These are phyloP conservation scores for Bucorvus abyssinicus DNA, from an alignment of 2,797 vertebrate species.

Conservation along the genomic window DNA sequence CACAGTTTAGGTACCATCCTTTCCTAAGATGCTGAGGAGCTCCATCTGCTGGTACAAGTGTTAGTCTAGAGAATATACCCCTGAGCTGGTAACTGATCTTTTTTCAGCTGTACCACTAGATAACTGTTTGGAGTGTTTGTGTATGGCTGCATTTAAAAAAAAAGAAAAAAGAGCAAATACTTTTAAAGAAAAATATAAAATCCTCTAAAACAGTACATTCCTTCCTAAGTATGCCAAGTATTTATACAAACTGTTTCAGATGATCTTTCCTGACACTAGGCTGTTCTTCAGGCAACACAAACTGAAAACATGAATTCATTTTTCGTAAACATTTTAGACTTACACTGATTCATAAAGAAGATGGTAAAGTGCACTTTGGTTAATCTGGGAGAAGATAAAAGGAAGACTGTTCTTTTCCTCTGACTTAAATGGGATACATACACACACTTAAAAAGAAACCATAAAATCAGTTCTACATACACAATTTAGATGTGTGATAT, in stretches of 20 bases:
- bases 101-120: neutral
- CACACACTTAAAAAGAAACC: neutral
- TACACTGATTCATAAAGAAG: neutral
- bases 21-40: neutral
- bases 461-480: neutral
- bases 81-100: neutral
- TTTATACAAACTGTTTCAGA: neutral
- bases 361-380: neutral
- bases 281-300: neutral
- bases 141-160: no score
- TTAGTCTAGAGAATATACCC: neutral
- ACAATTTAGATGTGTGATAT: neutral
- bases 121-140: neutral
- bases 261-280: neutral
- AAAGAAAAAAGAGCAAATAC: neutral
- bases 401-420: neutral
- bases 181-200: neutral
- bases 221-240: neutral
- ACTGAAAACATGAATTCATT: neutral
- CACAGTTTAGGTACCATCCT: neutral
- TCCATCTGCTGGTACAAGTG: slow-evolving; percentile 39
- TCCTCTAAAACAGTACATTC: neutral
- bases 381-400: neutral
- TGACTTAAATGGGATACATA: neutral
- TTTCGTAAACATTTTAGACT: neutral